Conservation (phyloP, 2,888 invertebrate genomes). For the Sminthurides aquaticus region DNA sequence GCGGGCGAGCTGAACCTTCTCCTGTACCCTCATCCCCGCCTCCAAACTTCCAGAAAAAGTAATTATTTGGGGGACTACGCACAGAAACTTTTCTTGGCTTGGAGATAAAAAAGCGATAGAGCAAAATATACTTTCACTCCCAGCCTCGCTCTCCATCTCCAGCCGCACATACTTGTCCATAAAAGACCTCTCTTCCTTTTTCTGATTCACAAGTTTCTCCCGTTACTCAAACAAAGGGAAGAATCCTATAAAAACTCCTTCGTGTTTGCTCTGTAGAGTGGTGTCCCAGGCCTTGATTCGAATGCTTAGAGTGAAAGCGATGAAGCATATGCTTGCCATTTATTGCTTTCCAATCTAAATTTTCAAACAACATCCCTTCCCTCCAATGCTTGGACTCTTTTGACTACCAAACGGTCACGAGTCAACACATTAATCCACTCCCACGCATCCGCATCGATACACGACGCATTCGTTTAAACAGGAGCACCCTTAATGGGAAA, state of each 20-base stretch:
- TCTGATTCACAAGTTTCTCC: no score
- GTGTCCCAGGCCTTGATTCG: neutral
- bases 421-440: no score
- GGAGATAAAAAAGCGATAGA: neutral
- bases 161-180: no score
- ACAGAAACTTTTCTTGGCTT: neutral
- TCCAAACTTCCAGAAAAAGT: neutral
- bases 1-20: neutral
- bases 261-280: neutral
- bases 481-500: no score
- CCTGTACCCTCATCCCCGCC: no score
- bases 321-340: neutral
- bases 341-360: no score
- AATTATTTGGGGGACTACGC: neutral
- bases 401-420: no score
- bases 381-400: no score
- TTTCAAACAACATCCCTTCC: no score
- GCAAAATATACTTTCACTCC: neutral
- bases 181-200: no score
- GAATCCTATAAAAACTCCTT: neutral
- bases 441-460: no score
- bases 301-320: neutral
- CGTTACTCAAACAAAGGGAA: neutral
- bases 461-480: no score
- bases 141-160: neutral